phyloP scores from a whole-genome alignment of 2,113 vertebrate species.

The Agelaius tricolor region DNA sequence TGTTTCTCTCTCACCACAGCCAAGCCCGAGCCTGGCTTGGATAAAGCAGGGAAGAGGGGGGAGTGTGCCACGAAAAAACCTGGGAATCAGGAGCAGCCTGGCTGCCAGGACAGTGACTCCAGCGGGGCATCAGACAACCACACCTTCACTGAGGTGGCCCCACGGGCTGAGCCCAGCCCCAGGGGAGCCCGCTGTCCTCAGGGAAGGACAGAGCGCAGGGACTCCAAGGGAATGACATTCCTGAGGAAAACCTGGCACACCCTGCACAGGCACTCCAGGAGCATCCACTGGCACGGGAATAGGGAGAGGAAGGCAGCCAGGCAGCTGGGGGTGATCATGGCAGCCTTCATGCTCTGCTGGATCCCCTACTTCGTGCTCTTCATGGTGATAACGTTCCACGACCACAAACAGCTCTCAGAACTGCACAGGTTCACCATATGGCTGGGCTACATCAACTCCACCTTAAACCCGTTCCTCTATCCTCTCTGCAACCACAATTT shows the following conservation, averaged over 20 bases:
- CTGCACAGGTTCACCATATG: slow-evolving; percentile 93
- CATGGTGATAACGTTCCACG: slow-evolving; percentile 89
- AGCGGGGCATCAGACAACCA: slow-evolving; percentile 70
- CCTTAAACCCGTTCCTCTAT: slow-evolving; percentile 93
- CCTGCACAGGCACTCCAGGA: slow-evolving; percentile 78
- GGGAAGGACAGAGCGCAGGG: neutral
- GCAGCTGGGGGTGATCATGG: slow-evolving; percentile 93
- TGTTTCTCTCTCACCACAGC: slow-evolving; percentile 40
- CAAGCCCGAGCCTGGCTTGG: slow-evolving; percentile 14
- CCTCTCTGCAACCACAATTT: slow-evolving; percentile 95
- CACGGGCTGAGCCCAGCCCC: neutral
- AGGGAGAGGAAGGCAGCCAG: slow-evolving; percentile 91
- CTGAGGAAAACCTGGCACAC: slow-evolving; percentile 84
- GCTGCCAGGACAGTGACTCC: slow-evolving; percentile 61
- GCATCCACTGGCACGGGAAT: slow-evolving; percentile 74
- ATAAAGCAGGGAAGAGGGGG: slow-evolving; percentile 18
- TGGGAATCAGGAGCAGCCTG: slow-evolving; percentile 53
- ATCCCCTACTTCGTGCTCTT: slow-evolving; percentile 94
- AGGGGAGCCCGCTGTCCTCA: neutral
- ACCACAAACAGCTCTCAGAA: slow-evolving; percentile 68
- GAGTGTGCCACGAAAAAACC: slow-evolving; percentile 43
- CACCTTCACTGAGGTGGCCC: slow-evolving; percentile 58
- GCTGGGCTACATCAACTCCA: slow-evolving; percentile 96
- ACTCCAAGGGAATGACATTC: slow-evolving; percentile 65
- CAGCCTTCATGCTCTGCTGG: slow-evolving; percentile 92